Percentiles rank a stretch among this genome's conserved stretches.
Evolutionary conservation across 2,888 invertebrate genomes (phyloP).

Genomic region (Drosophila bunnanda): DNA sequence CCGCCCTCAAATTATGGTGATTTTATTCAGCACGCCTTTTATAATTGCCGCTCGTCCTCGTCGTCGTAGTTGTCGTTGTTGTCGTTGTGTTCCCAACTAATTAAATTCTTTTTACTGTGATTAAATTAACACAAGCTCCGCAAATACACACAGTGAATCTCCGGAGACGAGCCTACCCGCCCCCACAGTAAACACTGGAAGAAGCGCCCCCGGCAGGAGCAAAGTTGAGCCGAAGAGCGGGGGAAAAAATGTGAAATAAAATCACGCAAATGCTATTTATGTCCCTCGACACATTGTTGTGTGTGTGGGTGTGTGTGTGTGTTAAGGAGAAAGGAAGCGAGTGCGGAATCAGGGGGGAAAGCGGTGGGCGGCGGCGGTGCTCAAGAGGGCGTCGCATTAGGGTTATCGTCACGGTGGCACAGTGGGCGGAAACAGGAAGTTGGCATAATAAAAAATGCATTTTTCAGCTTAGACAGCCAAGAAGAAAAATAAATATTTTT

Average conservation of each 20-base stretch:
- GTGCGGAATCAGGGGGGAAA: not conserved
- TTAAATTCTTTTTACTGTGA: slow-evolving; percentile 66
- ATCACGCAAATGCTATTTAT: slow-evolving; percentile 70
- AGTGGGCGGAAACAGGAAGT: slow-evolving; percentile 23
- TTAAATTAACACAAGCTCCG: slow-evolving; percentile 59
- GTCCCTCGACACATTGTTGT: slow-evolving; percentile 45
- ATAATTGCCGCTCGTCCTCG: slow-evolving; percentile 21
- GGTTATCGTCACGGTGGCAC: slow-evolving; percentile 37
- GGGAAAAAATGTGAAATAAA: slow-evolving; percentile 59
- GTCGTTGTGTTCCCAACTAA: slow-evolving; percentile 48
- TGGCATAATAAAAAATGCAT: slow-evolving; percentile 3
- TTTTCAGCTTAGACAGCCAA: not conserved
- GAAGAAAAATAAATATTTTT: not conserved
- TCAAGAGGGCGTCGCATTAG: slow-evolving; percentile 39
- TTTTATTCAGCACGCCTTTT: slow-evolving; percentile 40
- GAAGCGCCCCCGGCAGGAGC: slow-evolving; percentile 29
- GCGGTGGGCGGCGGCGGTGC: slow-evolving; percentile 12
- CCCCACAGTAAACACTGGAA: slow-evolving; percentile 21
- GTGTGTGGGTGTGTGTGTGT: not conserved
- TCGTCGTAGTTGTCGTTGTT: slow-evolving; percentile 1
- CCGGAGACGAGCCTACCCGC: slow-evolving; percentile 19
- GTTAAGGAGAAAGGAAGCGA: not conserved
- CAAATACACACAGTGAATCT: slow-evolving; percentile 27
- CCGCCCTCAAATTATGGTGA: slow-evolving; percentile 34
- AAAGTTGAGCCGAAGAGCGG: slow-evolving; percentile 18